phyloP scores from a whole-genome alignment of 2,113 vertebrate species.

The Thomomys bottae region DNA sequence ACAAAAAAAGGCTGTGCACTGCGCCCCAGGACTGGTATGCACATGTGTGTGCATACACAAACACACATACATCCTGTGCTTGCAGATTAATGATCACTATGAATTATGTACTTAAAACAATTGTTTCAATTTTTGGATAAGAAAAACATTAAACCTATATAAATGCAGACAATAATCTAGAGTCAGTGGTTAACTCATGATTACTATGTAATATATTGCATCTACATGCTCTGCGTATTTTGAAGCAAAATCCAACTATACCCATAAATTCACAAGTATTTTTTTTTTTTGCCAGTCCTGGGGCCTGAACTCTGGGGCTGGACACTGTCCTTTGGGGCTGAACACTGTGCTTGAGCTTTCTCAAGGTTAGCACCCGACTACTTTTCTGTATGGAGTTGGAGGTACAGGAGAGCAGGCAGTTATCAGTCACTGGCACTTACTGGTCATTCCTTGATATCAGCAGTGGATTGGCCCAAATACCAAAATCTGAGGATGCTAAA shows the following conservation, averaged over 20 bases:
- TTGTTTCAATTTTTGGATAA: background rate
- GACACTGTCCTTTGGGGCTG: too few species aligned
- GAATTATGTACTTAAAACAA: too few species aligned
- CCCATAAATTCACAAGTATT: background rate
- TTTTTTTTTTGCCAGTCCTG: background rate
- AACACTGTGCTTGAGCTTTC: too few species aligned
- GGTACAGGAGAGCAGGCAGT: background rate
- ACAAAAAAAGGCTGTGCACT: too few species aligned
- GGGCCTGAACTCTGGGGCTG: too few species aligned
- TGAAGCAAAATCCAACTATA: slow-evolving; percentile 8
- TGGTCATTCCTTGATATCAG: background rate
- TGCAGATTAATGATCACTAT: too few species aligned
- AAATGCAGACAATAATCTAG: background rate
- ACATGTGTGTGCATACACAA: too few species aligned
- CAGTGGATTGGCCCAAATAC: background rate
- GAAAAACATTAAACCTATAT: background rate
- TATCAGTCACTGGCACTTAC: background rate
- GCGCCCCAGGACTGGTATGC: too few species aligned
- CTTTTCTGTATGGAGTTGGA: too few species aligned
- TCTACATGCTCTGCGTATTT: background rate
- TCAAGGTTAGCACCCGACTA: too few species aligned
- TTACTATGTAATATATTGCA: background rate
- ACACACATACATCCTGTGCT: too few species aligned
- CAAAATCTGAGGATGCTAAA: background rate
- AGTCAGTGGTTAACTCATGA: background rate